These are phyloP conservation scores for Larimichthys polyactis DNA, from an alignment of 2,113 vertebrate species.

Conservation along the genomic window DNA sequence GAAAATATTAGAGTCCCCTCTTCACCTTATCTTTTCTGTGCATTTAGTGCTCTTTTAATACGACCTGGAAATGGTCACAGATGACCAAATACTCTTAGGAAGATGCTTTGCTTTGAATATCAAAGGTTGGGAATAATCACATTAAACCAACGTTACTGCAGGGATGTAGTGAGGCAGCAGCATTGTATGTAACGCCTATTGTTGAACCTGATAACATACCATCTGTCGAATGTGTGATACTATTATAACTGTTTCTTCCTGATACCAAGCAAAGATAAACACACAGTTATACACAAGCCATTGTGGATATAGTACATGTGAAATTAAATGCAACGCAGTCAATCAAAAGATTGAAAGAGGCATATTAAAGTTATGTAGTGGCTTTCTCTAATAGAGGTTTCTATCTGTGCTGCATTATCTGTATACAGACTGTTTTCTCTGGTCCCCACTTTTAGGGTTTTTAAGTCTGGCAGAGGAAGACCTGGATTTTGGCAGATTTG, in stretches of 20 bases:
- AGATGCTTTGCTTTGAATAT: not conserved
- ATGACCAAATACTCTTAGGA: not conserved
- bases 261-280: not conserved
- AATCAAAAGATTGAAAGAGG: not conserved
- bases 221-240: not conserved
- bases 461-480: constrained; percentile 43
- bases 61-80: not conserved
- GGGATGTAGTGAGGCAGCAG: not conserved
- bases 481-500: constrained; percentile 55
- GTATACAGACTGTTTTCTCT: constrained; percentile 12
- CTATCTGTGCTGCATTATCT: not conserved
- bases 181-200: not conserved
- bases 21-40: not conserved
- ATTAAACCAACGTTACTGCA: not conserved
- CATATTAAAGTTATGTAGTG: not conserved
- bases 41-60: not conserved
- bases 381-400: constrained; percentile 8
- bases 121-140: not conserved
- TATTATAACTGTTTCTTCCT: not conserved
- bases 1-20: too few species aligned
- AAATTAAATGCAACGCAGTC: not conserved
- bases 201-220: not conserved
- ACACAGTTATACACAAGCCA: not conserved
- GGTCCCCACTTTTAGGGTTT: constrained; percentile 37
- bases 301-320: not conserved